Conservation (phyloP, 2,113 vertebrate species). For the Lonchura striata region DNA sequence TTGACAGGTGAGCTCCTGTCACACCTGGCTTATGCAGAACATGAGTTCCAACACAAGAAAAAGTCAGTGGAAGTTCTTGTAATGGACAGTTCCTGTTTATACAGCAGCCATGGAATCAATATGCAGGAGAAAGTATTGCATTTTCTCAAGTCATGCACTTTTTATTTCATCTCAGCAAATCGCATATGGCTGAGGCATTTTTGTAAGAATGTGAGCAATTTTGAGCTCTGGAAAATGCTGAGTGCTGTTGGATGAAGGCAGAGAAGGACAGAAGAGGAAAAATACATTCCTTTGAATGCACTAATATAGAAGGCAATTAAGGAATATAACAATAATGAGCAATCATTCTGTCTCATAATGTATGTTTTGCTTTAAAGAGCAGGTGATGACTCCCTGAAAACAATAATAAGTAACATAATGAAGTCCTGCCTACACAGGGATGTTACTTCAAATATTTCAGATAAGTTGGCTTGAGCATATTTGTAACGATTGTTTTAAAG, state of each 20-base stretch:
- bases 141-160: conserved; percentile 31
- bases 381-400: conserved; percentile 18
- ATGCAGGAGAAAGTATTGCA: neutral
- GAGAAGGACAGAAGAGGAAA: neutral
- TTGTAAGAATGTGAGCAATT: conserved; percentile 49
- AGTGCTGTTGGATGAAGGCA: conserved; percentile 25
- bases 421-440: neutral
- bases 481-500: neutral
- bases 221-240: conserved; percentile 50
- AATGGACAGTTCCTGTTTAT: neutral
- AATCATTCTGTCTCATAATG: conserved; percentile 34
- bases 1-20: neutral
- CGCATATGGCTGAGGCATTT: conserved; percentile 11
- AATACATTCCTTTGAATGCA: conserved; percentile 13
- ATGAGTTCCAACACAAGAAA: neutral
- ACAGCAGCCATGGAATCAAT: neutral
- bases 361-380: conserved; percentile 15
- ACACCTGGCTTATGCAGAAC: neutral
- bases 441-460: neutral
- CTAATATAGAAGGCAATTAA: conserved; percentile 46
- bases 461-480: neutral
- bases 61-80: neutral
- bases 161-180: conserved; percentile 59
- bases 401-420: neutral
- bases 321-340: neutral